Percentiles rank a stretch among this genome's conserved stretches.
These are phyloP conservation scores for Sphinx pinastri DNA, from an alignment of 2,888 invertebrate species.

Conservation along the genomic window DNA sequence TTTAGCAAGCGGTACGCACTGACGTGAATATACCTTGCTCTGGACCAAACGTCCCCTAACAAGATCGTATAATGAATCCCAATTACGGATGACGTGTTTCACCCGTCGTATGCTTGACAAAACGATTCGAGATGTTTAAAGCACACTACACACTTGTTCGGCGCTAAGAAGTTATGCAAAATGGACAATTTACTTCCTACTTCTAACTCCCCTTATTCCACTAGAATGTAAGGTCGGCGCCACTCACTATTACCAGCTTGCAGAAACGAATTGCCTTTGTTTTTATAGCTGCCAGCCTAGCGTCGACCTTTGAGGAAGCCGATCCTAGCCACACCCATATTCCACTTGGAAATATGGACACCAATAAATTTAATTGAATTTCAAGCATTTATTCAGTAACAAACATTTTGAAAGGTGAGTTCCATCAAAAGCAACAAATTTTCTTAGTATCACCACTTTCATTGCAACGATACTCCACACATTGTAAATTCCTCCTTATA, in stretches of 20 bases:
- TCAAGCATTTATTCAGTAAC: too few relatives aligned
- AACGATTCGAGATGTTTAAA: slow-evolving; percentile 28
- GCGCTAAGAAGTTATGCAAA: too few relatives aligned
- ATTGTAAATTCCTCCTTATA: slow-evolving; percentile 25
- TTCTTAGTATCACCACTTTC: not conserved
- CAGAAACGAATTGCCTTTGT: too few relatives aligned
- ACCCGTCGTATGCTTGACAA: slow-evolving; percentile 39
- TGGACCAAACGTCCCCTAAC: slow-evolving; percentile 37
- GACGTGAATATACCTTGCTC: not conserved
- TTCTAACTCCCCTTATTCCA: not conserved
- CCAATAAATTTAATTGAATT: too few relatives aligned
- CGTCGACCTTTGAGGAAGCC: too few relatives aligned
- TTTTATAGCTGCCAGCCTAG: too few relatives aligned
- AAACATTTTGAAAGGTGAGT: not conserved
- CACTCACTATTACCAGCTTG: not conserved
- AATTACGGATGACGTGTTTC: slow-evolving; percentile 40
- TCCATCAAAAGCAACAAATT: not conserved
- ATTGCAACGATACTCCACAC: not conserved
- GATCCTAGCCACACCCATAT: too few relatives aligned
- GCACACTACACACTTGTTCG: not conserved
- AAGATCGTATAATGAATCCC: slow-evolving; percentile 40
- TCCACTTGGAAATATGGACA: too few relatives aligned
- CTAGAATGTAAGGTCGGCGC: not conserved
- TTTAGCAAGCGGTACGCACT: too few relatives aligned
- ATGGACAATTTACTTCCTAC: too few relatives aligned